Evolutionary conservation across 2,797 vertebrate genomes (phyloP), one percentile per base, ranked within the genome.

Genomic region (Cyprinella venusta): DNA sequence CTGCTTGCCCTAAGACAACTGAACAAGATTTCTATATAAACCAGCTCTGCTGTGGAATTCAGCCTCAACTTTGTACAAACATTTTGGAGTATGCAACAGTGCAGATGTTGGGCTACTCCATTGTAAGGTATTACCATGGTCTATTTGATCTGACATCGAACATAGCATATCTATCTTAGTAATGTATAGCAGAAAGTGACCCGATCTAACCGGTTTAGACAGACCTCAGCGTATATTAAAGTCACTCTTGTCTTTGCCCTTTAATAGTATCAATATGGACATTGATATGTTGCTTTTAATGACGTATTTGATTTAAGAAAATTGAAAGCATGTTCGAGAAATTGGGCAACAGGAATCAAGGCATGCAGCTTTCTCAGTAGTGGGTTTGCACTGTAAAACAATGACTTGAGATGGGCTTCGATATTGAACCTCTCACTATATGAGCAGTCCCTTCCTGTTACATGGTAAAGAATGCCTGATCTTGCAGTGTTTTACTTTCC

Each of bases 81-180:
- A 86, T 83, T 85, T 86, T 33, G 59, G 76, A 76, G 80, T 69
- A 40, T 8, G 76, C 36, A 54, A 70, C 65, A 45, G 59, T 87
- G 89, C 94, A 95, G 93, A 96, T 95, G 96, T 95, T 95, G 95
- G 94, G 88, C 94, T 94, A 0, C 81, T 94, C 91, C 92, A 94
- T 92, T 93, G 91, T 91, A 93, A 95, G 92, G 92, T 94, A 94
- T 93, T 94, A 92, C 91, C 92, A 87, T 86, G 92, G 93, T 92
- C 95, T 94, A 95, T 96, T 94, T 95, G 93, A 93, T 95, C 93
- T 91, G 95, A 95, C 95, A 90, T 82, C 75, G 92, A 96, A 95
- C 95, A 95, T 94, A 93, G 93, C 94, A 95, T 92, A 95, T 95
- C 93, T 90, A 91, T 93, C 93, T 90, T 90, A 89, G 92, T 94